Percentiles rank a stretch among this genome's conserved stretches.
These are phyloP conservation scores for Tupaia tana DNA, from an alignment of 2,113 vertebrate species.

Conservation along the genomic window DNA sequence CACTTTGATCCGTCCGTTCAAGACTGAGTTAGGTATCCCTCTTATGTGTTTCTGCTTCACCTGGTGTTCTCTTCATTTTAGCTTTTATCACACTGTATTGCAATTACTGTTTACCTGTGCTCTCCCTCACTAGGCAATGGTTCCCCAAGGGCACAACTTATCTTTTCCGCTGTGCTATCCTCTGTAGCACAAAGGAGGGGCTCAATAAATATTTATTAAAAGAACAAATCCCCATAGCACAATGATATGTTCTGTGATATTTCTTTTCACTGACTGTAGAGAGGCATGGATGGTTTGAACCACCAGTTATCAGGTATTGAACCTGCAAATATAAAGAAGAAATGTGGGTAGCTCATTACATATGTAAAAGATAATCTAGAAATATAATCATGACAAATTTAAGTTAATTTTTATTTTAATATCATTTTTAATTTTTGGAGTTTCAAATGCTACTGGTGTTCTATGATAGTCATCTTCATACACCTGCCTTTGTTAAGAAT, in stretches of 20 bases:
- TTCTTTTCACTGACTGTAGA: background rate
- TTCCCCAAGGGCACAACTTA: background rate
- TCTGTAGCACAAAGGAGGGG: background rate
- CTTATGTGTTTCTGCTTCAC: background rate
- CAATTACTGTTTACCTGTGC: background rate
- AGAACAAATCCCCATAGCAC: background rate
- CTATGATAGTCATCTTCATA: background rate
- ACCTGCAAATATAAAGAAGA: conserved; percentile 6
- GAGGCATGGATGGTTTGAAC: background rate
- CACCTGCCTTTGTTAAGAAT: conserved; percentile 4
- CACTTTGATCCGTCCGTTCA: background rate
- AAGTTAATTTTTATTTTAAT: conserved; percentile 1
- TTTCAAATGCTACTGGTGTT: conserved; percentile 14
- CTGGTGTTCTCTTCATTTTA: background rate
- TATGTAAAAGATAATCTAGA: background rate
- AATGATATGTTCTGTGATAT: background rate
- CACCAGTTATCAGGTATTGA: background rate
- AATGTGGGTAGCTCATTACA: background rate
- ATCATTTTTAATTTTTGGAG: background rate
- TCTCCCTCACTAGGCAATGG: background rate
- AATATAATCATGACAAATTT: background rate
- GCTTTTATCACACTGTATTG: background rate
- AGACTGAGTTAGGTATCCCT: background rate
- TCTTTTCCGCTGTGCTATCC: background rate
- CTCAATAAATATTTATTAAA: background rate